Evolutionary conservation across 2,888 invertebrate species (phyloP).

Genomic region (Phengaris arion): DNA sequence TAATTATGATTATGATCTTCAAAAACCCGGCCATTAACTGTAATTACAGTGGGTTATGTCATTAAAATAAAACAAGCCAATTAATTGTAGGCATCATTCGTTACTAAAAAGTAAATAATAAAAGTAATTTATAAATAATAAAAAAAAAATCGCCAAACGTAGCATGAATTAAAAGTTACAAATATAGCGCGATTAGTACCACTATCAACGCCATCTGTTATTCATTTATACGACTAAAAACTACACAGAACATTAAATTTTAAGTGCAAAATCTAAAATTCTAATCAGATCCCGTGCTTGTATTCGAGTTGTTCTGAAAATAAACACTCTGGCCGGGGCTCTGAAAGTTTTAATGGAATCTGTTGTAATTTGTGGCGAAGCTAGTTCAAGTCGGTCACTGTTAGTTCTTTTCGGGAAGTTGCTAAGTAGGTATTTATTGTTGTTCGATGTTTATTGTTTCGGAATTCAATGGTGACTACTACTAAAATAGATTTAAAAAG

Average conservation of each 20-base stretch:
- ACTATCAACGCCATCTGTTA: not conserved
- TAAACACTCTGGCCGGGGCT: not conserved
- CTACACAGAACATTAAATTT: not conserved
- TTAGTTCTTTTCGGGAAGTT: conserved; percentile 13
- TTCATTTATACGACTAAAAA: not conserved
- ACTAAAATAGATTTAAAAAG: conserved; percentile 18
- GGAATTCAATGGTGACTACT: conserved; percentile 2
- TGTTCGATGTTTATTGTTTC: conserved; percentile 19
- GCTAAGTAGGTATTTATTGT: conserved; percentile 20
- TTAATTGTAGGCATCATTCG: no score
- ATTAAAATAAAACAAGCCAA: no score
- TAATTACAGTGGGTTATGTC: no score
- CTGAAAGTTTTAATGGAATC: conserved; percentile 14
- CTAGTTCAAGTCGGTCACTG: not conserved
- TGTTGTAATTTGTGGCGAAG: conserved; percentile 10
- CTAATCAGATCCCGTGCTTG: not conserved
- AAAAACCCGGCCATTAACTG: no score
- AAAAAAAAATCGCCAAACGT: not conserved
- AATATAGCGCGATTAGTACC: not conserved
- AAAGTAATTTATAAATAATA: no score
- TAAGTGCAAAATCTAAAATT: not conserved
- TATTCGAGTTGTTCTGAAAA: conserved; percentile 19
- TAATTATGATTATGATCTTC: no score
- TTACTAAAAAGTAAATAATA: no score
- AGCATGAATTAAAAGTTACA: not conserved